These are phyloP conservation scores for Drosophila tani DNA, from an alignment of 1,140 invertebrate genomes.

Conservation along the genomic window DNA sequence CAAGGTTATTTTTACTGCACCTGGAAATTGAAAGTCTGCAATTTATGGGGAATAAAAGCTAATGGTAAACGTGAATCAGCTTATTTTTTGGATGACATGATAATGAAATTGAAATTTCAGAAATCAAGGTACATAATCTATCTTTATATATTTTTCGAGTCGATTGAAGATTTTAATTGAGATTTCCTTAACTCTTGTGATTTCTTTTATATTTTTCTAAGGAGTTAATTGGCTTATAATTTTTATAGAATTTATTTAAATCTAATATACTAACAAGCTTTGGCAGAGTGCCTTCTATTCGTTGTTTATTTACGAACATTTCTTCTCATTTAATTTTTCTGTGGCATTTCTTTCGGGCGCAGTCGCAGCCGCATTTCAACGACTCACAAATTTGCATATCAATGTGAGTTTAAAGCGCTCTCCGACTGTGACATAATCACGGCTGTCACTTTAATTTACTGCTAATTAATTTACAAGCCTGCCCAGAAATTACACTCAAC, in stretches of 20 bases:
- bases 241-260: no score
- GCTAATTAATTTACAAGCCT: constrained; percentile 63
- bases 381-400: constrained; percentile 73
- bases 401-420: constrained; percentile 47
- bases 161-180: no score
- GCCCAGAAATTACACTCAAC: constrained; percentile 20
- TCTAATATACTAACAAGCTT: neutral
- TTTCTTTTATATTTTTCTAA: no score
- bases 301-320: neutral
- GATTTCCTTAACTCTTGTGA: no score
- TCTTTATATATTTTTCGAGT: no score
- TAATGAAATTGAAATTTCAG: neutral
- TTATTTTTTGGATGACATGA: neutral
- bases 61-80: constrained; percentile 14
- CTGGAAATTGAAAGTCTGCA: neutral
- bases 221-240: neutral
- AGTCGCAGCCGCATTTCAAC: constrained; percentile 22
- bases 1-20: constrained; percentile 15
- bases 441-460: constrained; percentile 64
- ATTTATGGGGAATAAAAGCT: neutral
- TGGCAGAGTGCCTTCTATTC: neutral
- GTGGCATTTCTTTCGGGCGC: constrained; percentile 16
- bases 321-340: neutral
- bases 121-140: neutral
- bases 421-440: constrained; percentile 69